Conservation (phyloP, 1,140 invertebrate species). For the Camponotus floridanus region DNA sequence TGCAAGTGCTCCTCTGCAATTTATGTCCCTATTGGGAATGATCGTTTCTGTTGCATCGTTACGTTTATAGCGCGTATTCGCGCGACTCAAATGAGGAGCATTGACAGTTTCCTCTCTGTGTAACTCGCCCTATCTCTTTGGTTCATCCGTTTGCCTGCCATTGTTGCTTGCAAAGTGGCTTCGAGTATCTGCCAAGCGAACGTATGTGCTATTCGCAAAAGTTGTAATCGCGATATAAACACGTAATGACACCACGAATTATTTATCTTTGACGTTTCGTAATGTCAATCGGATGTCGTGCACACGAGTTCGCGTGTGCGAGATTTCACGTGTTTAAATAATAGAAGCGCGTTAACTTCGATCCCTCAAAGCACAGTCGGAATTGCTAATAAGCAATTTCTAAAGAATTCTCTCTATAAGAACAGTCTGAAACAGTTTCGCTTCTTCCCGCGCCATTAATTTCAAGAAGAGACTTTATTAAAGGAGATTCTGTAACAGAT, state of each 20-base stretch:
- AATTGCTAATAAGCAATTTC: constrained; percentile 77
- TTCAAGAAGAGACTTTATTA: neutral
- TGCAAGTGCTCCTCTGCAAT: constrained; percentile 72
- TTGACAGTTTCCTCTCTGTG: constrained; percentile 58
- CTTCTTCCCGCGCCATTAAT: neutral
- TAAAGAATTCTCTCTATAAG: neutral
- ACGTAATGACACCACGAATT: constrained; percentile 25
- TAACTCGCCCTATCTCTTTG: constrained; percentile 49
- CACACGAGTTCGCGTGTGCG: neutral
- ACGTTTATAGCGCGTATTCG: constrained; percentile 47
- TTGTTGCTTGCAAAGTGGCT: constrained; percentile 15
- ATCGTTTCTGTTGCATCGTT: constrained; percentile 68
- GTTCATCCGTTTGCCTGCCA: constrained; percentile 41
- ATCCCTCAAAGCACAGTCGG: constrained; percentile 68
- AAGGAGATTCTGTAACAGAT: neutral
- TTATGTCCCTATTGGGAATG: constrained; percentile 75
- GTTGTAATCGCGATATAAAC: constrained; percentile 1
- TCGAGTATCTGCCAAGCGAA: constrained; percentile 18
- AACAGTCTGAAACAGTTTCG: neutral
- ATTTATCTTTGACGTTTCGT: constrained; percentile 47
- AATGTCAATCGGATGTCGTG: neutral
- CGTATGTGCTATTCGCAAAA: constrained; percentile 12
- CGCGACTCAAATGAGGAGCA: constrained; percentile 34
- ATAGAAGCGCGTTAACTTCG: constrained; percentile 2
- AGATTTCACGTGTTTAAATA: constrained; percentile 47